Base-by-base conservation (phyloP, 2,888 invertebrate genomes). In the Yponomeuta sedellus region DNA sequence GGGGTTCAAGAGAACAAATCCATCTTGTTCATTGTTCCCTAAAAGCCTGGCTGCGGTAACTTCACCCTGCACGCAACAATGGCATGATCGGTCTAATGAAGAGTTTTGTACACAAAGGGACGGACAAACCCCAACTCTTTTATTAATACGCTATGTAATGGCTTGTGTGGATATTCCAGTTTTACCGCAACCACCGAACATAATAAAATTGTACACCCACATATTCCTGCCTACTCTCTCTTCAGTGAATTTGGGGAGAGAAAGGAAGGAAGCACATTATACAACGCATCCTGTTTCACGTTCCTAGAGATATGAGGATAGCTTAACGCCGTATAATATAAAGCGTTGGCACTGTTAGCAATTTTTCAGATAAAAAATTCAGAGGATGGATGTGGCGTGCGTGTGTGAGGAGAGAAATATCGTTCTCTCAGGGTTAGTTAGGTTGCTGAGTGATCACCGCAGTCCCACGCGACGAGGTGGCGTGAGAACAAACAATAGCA, bases 31-130 rank as follows among this genome's bases (percentile, higher is more conserved):
- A 63, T 66, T 63, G 61, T 61, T 66, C 66, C 73, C 79, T 80
- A 81, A 84, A 80, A 81, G 81, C 62, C 65, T 58, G 19, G 25
- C 58, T 39, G 78, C 75, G 71, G 34, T 71, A 74, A 75, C 75
- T 77, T 75, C 76, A 75, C 44, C 61, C 62, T 61, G 72, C 79
- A 74, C 81, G 77, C 81, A 86, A 85, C 88, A 86, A 84, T 81
- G 82, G 83, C 80, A 80, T 85, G 87, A 88, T 88, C 86, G 79
- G 77, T 85, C 86, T 89, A 89, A 89, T 89, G 88, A 89, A 88
- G 86, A 88, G 87, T 86, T 88, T 83, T 83, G 83, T 81, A 86
- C 83, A 88, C 88, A 88, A 85, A 86, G 85, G 85, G 83, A 75
- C 76, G 77, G 76, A 71, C 80, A 64, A 63, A 66, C 68, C 66